phyloP scores from a whole-genome alignment of 1,140 invertebrate genomes.

The Polyergus mexicanus region DNA sequence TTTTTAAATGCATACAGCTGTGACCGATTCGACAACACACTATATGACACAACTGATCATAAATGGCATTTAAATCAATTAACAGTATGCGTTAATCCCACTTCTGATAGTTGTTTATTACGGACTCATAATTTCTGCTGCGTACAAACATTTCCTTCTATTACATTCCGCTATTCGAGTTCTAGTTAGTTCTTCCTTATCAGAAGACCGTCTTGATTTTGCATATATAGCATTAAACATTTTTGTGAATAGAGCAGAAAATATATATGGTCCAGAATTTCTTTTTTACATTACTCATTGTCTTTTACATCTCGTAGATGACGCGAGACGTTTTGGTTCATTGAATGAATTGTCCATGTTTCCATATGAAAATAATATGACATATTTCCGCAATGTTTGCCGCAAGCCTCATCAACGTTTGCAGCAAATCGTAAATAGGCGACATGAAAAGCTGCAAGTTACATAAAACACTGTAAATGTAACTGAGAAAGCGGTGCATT shows the following conservation, averaged over 20 bases:
- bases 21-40: no score
- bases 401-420: conserved; percentile 1
- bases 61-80: no score
- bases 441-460: neutral
- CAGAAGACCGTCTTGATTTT: conserved; percentile 13
- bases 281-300: conserved; percentile 8
- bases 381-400: neutral
- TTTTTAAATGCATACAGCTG: no score
- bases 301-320: conserved; percentile 11
- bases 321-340: neutral
- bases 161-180: no score
- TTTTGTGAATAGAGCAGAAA: conserved; percentile 16
- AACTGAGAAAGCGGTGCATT: neutral
- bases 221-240: neutral
- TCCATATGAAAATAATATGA: neutral
- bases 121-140: no score
- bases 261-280: conserved; percentile 30
- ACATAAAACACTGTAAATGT: neutral
- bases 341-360: conserved; percentile 8
- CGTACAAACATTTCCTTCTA: no score
- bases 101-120: no score
- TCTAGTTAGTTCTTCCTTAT: conserved; percentile 1
- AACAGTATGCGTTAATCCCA: no score
- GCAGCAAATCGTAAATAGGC: conserved; percentile 8
- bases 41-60: no score